Percentiles rank a stretch among this genome's conserved stretches.
Conservation (phyloP, 2,113 vertebrate species). For the Alligator sinensis region DNA sequence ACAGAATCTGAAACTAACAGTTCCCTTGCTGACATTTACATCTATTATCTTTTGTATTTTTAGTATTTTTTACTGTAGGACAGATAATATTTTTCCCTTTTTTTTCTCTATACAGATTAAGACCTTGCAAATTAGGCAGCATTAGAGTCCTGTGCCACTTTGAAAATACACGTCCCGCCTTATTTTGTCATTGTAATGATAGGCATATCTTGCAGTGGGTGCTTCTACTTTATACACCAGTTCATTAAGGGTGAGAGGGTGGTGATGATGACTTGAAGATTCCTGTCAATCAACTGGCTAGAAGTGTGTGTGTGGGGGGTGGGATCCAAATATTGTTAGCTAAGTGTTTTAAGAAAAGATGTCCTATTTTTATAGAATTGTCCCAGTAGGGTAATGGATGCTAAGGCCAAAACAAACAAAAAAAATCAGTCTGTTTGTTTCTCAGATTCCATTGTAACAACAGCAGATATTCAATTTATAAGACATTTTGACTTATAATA, state of each 20-base stretch:
- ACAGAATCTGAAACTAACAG: neutral
- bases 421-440: accelerated
- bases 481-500: constrained; percentile 21
- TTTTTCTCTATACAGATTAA: too few relatives aligned
- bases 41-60: too few relatives aligned
- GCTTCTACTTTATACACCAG: neutral
- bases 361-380: neutral
- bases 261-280: neutral
- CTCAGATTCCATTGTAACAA: neutral
- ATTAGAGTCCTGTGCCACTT: neutral
- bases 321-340: neutral
- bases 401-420: neutral
- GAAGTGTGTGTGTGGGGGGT: neutral
- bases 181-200: neutral
- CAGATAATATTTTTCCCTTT: too few relatives aligned
- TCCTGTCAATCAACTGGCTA: neutral
- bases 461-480: neutral
- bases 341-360: neutral
- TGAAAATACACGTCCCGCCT: neutral
- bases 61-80: too few relatives aligned
- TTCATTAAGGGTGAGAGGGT: neutral
- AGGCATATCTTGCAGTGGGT: neutral
- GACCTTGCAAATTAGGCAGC: too few relatives aligned
- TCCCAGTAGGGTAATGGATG: neutral
- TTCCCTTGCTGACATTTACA: neutral